Evolutionary conservation across 2,888 invertebrate species (phyloP).

Genomic region (Mycalesis mineus): DNA sequence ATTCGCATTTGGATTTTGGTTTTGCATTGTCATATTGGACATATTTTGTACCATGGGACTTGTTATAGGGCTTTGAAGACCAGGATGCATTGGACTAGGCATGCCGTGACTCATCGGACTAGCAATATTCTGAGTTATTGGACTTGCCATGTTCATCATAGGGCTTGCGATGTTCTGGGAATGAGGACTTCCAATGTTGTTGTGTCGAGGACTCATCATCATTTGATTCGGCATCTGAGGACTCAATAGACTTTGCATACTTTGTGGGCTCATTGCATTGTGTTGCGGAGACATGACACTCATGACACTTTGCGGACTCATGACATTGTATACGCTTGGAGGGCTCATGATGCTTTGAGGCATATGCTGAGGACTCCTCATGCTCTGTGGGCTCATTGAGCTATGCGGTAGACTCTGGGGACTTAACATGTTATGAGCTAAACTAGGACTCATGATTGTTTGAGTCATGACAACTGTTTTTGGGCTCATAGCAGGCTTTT

Average conservation of each 20-base stretch:
- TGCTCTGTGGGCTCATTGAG: constrained; percentile 69
- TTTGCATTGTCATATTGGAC: constrained; percentile 56
- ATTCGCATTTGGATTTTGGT: constrained; percentile 43
- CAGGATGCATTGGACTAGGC: constrained; percentile 66
- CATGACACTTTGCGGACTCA: constrained; percentile 73
- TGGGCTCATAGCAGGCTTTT: constrained; percentile 57
- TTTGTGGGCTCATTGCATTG: constrained; percentile 71
- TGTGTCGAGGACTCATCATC: constrained; percentile 68
- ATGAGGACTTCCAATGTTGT: constrained; percentile 52
- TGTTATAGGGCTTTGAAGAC: constrained; percentile 45
- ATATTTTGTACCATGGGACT: constrained; percentile 70
- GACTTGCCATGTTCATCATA: constrained; percentile 61
- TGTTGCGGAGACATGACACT: constrained; percentile 74
- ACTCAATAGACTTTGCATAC: constrained; percentile 68
- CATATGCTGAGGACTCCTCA: constrained; percentile 64
- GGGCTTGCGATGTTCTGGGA: constrained; percentile 59
- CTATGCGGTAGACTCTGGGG: constrained; percentile 70
- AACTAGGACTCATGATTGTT: constrained; percentile 61
- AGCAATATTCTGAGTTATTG: constrained; percentile 67
- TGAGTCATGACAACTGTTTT: constrained; percentile 66
- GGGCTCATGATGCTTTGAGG: constrained; percentile 67
- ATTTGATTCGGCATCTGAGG: constrained; percentile 71
- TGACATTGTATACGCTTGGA: constrained; percentile 63
- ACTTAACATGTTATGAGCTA: constrained; percentile 67
- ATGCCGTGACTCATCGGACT: constrained; percentile 68